phyloP scores from a whole-genome alignment of 1,140 invertebrate species.

The Macrosteles quadrilineatus region DNA sequence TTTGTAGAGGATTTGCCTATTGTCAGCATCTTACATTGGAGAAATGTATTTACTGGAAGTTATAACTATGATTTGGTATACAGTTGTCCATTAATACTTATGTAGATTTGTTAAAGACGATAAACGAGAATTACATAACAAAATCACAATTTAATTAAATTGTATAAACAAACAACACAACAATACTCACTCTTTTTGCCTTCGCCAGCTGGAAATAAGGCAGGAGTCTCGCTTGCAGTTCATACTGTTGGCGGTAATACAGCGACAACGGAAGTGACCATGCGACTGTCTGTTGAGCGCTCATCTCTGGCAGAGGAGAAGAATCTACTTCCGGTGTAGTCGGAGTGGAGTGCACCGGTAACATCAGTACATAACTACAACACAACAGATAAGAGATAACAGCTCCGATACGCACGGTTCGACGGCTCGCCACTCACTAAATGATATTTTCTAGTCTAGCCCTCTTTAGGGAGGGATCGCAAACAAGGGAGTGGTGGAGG shows the following conservation, averaged over 20 bases:
- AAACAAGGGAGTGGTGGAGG: constrained; percentile 18
- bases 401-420: too few species aligned
- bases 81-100: too few species aligned
- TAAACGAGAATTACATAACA: too few species aligned
- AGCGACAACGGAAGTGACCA: constrained; percentile 31
- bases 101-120: too few species aligned
- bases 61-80: too few species aligned
- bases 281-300: constrained; percentile 26
- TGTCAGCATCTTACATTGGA: too few species aligned
- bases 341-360: constrained; percentile 2
- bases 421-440: too few species aligned
- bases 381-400: background rate
- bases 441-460: constrained; percentile 5
- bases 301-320: background rate
- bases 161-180: too few species aligned
- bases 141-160: too few species aligned
- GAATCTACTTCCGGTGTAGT: background rate
- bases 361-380: constrained; percentile 8
- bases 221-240: constrained; percentile 36
- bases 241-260: constrained; percentile 38
- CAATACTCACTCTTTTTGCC: constrained; percentile 22
- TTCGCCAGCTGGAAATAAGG: constrained; percentile 40
- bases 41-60: too few species aligned
- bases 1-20: too few species aligned
- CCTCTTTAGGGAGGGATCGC: constrained; percentile 17